Evolutionary conservation across 2,888 invertebrate species (phyloP).

Genomic region (Andrena dorsata): DNA sequence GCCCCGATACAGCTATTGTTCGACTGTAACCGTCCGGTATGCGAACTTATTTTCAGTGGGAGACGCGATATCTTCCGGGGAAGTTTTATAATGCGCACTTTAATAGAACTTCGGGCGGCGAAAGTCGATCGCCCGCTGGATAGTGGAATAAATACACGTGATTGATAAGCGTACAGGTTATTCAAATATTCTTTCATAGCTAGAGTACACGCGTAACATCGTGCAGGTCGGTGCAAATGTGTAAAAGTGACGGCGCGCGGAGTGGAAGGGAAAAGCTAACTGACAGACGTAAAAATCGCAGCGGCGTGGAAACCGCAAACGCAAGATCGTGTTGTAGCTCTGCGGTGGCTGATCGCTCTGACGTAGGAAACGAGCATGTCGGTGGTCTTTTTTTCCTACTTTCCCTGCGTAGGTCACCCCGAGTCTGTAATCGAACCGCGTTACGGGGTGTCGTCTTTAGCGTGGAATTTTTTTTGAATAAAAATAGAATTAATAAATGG

Average conservation of each 20-base stretch:
- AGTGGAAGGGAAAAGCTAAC: background rate
- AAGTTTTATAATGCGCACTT: conserved; percentile 25
- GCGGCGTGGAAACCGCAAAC: conserved; percentile 47
- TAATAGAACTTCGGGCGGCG: background rate
- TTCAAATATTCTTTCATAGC: background rate
- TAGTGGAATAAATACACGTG: background rate
- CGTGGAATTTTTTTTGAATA: background rate
- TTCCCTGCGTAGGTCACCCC: background rate
- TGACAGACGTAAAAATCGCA: conserved; percentile 1
- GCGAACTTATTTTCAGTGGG: conserved; percentile 47
- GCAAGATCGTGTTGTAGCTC: conserved; percentile 51
- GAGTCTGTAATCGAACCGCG: background rate
- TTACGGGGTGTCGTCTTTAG: background rate
- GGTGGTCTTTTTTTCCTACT: background rate
- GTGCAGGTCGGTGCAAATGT: background rate
- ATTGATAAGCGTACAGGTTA: too few relatives aligned
- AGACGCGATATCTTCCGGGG: conserved; percentile 34
- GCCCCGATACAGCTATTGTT: conserved; percentile 30
- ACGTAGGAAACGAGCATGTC: conserved; percentile 13
- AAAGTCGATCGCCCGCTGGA: background rate
- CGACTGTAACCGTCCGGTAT: background rate
- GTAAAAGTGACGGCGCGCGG: conserved; percentile 21
- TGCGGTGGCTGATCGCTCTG: conserved; percentile 37
- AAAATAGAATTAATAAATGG: background rate
- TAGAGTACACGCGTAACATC: too few relatives aligned